These are phyloP conservation scores for Dryadula phaetusa DNA, from an alignment of 2,888 invertebrate species.

Conservation along the genomic window DNA sequence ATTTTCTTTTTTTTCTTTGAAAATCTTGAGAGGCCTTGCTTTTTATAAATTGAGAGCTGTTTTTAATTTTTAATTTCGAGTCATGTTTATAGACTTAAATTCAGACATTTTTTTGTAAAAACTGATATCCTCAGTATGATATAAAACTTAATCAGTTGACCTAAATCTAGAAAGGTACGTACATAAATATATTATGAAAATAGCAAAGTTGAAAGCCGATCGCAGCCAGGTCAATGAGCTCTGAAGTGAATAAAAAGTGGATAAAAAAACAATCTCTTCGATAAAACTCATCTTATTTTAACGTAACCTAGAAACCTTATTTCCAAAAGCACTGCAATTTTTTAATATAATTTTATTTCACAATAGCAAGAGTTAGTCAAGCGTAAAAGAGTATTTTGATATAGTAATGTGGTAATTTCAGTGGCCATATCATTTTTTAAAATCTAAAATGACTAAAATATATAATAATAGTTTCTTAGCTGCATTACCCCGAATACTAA, in stretches of 20 bases:
- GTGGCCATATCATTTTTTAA: no score
- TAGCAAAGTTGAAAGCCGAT: not conserved
- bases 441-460: no score
- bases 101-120: no score
- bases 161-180: not conserved
- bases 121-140: not conserved
- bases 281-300: slow-evolving; percentile 7
- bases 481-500: no score
- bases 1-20: no score
- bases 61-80: no score
- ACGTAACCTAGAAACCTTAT: slow-evolving; percentile 12
- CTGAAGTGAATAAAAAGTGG: slow-evolving; percentile 7
- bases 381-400: not conserved
- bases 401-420: not conserved
- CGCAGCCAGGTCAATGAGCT: slow-evolving; percentile 18
- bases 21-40: no score
- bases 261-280: slow-evolving; percentile 12
- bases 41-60: no score
- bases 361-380: not conserved
- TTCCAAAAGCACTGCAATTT: slow-evolving; percentile 2
- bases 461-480: not conserved
- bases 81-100: no score
- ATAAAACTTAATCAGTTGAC: not conserved
- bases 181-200: slow-evolving; percentile 10
- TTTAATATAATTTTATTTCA: not conserved